These are phyloP conservation scores for Varanus komodoensis DNA, from an alignment of 2,113 vertebrate genomes.

Conservation along the genomic window DNA sequence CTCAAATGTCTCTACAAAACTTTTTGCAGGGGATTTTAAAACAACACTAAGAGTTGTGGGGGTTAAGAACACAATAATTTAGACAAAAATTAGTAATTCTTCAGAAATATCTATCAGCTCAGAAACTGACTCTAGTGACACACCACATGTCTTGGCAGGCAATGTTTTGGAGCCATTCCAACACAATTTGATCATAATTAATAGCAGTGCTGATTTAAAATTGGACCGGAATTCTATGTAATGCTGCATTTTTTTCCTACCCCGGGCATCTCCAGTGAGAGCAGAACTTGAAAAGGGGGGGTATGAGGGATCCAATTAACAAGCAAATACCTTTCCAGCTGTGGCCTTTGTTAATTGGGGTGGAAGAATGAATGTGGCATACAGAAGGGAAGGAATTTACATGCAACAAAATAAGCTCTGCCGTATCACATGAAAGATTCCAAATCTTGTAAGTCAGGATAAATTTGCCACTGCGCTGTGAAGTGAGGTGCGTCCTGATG, in stretches of 20 bases:
- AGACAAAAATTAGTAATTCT: neutral
- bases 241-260: constrained; percentile 10
- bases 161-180: neutral
- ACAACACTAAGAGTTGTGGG: neutral
- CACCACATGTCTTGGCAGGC: constrained; percentile 34
- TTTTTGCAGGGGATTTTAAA: neutral
- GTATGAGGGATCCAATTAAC: neutral
- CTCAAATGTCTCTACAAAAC: neutral
- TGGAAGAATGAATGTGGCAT: neutral
- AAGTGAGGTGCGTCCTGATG: neutral
- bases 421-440: constrained; percentile 7
- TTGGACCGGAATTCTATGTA: constrained; percentile 21
- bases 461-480: neutral
- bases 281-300: neutral
- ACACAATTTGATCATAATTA: constrained; percentile 39
- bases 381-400: neutral
- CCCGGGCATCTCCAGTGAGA: constrained; percentile 4
- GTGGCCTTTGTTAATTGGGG: neutral
- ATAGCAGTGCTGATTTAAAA: constrained; percentile 28
- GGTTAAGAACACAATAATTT: neutral
- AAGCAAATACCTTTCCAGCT: constrained; percentile 22
- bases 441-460: constrained; percentile 15
- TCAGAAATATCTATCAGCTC: constrained; percentile 18
- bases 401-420: constrained; percentile 12
- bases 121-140: constrained; percentile 6